Base-by-base conservation (phyloP, 2,797 vertebrate genomes). In the Schizopygopsis malacanthus region DNA sequence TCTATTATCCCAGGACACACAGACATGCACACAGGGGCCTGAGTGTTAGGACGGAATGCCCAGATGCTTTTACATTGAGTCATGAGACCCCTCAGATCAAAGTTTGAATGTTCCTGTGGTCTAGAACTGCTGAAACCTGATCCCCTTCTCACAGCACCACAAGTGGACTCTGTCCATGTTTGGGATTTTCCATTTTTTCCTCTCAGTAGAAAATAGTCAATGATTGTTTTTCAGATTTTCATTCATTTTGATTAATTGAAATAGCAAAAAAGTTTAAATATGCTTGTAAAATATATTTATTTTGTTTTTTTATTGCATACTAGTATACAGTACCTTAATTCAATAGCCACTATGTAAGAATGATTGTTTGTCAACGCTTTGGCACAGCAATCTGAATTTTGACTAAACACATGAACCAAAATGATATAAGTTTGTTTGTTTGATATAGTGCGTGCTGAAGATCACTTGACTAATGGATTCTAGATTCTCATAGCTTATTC, bases 1-100 rank as follows among this genome's bases (percentile, higher is more conserved):
- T 50, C 50, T 83, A 41, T 78, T 45, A 70, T 87, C 65, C 54
- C 22, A 69, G 73, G 37, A 76, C 54, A 77, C 85, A 82, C 63
- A 81, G 72, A 70, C 47, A 75, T 67, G 39, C 67, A 82, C 75
- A 87, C 45, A 54, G n/a, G 73, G 39, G 77, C 79, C 41, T n/a
- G 69, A 56, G 79, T 54, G 73, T 84, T 86, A 70, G 87, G 73
- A 84, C 41, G 75, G 88, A 88, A 89, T 89, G 86, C 82, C 75
- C 82, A 85, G 82, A 88, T 89, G 73, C 87, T 85, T 65, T 15
- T 33, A 79, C 59, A 20, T 56, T 86, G 86, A 89, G 82, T 89
- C 86, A 88, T 52, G 81, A 86, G 79, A 47, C 39, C 79, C 16
- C 50, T 61, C 72, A 82, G 78, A 89, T 86, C 85, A 87, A 89